Evolutionary conservation across 2,797 vertebrate species (phyloP).

Genomic region (Knipowitschia caucasica): DNA sequence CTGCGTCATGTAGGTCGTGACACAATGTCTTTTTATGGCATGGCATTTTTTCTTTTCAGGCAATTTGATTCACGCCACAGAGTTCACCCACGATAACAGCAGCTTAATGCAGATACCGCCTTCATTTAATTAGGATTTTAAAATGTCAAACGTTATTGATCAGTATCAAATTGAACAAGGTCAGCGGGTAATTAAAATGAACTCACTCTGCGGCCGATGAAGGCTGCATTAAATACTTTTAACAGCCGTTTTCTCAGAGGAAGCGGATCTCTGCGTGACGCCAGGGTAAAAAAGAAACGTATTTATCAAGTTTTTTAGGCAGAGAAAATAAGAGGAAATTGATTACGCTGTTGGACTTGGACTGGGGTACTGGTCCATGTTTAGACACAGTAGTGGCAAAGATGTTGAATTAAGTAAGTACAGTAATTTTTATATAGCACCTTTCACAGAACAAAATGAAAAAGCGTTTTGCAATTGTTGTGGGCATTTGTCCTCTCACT

Average conservation of each 20-base stretch:
- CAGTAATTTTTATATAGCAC: no score
- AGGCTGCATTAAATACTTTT: constrained; percentile 35
- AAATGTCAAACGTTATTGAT: constrained; percentile 62
- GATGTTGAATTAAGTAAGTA: no score
- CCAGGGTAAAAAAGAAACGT: neutral
- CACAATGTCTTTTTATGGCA: neutral
- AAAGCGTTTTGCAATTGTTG: no score
- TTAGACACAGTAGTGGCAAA: no score
- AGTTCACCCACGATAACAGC: constrained; percentile 42
- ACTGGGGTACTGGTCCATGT: no score
- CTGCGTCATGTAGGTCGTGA: neutral
- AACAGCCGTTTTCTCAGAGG: constrained; percentile 12
- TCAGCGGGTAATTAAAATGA: constrained; percentile 52
- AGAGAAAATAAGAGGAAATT: neutral
- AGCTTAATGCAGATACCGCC: constrained; percentile 22
- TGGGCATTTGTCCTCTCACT: no score
- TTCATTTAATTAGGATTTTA: constrained; percentile 57
- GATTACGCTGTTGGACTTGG: neutral
- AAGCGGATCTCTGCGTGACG: constrained; percentile 1
- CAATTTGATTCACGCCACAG: constrained; percentile 17
- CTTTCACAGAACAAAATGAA: no score
- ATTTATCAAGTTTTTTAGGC: neutral
- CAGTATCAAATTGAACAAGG: constrained; percentile 45
- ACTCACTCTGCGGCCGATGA: constrained; percentile 33
- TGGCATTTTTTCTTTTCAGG: neutral